Evolutionary conservation across 2,797 vertebrate genomes (phyloP).

Genomic region (Sylvia borin): DNA sequence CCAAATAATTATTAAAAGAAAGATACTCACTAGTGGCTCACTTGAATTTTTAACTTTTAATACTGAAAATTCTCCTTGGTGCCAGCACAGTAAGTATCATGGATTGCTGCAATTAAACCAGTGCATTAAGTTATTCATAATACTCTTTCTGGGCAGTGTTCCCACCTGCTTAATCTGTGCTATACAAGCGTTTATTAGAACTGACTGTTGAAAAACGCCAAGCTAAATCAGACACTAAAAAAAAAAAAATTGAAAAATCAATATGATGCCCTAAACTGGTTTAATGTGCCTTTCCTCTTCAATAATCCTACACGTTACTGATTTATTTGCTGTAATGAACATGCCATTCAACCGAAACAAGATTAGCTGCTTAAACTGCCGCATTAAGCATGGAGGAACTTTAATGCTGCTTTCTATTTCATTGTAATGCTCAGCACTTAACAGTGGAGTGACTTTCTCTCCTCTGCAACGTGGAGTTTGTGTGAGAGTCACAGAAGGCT

Average conservation of each 20-base stretch:
- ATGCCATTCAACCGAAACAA: conserved; percentile 68
- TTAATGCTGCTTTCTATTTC: conserved; percentile 64
- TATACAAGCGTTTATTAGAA: conserved; percentile 74
- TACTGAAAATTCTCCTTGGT: conserved; percentile 36
- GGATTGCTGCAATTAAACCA: conserved; percentile 70
- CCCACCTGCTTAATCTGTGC: conserved; percentile 77
- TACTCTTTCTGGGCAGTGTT: conserved; percentile 73
- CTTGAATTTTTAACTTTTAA: conserved; percentile 30
- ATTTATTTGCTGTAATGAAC: conserved; percentile 72
- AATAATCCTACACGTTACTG: conserved; percentile 61
- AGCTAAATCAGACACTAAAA: conserved; percentile 65
- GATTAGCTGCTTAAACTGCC: conserved; percentile 68
- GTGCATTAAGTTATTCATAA: conserved; percentile 69
- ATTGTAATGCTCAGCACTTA: conserved; percentile 47
- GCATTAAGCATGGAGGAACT: conserved; percentile 31
- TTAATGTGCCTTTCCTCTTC: conserved; percentile 72
- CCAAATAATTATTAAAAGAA: background rate
- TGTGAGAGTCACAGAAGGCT: conserved; percentile 14
- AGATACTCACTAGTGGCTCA: background rate
- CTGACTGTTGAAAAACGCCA: conserved; percentile 76
- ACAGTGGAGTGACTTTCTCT: conserved; percentile 34
- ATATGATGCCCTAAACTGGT: conserved; percentile 73
- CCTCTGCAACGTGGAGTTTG: conserved; percentile 26
- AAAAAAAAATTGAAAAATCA: conserved; percentile 47
- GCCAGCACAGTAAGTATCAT: conserved; percentile 46